Evolutionary conservation across 2,888 invertebrate species (phyloP).

Genomic region (Drepanosiphum platanoidis): DNA sequence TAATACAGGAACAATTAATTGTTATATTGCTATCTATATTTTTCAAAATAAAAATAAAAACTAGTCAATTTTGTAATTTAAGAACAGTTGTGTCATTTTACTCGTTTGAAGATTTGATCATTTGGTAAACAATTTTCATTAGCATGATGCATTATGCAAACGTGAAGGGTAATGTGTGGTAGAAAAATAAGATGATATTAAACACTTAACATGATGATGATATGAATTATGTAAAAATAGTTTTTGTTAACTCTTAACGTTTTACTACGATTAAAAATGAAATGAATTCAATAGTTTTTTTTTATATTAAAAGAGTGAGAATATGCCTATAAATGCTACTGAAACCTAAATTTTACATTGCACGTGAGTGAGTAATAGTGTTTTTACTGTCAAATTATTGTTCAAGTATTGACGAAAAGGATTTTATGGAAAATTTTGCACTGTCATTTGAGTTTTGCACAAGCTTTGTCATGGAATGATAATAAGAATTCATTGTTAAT

Average conservation of each 20-base stretch:
- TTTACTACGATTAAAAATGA: not conserved
- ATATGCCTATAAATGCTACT: not conserved
- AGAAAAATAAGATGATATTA: not conserved
- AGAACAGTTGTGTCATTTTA: too few relatives aligned
- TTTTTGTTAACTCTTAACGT: not conserved
- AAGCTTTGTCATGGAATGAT: not conserved
- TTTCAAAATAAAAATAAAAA: too few relatives aligned
- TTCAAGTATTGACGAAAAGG: not conserved
- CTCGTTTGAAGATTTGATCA: too few relatives aligned
- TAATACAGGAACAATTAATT: too few relatives aligned
- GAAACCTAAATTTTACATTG: not conserved
- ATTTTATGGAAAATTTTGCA: not conserved
- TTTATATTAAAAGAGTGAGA: not conserved
- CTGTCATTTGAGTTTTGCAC: not conserved
- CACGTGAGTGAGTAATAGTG: not conserved
- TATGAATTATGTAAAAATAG: conserved; percentile 10
- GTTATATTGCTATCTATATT: too few relatives aligned
- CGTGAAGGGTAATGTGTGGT: not conserved
- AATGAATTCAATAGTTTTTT: not conserved
- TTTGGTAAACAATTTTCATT: too few relatives aligned
- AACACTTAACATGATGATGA: not conserved
- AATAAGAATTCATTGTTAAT: not conserved
- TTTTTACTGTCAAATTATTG: not conserved
- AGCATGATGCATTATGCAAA: too few relatives aligned
- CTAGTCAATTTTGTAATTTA: too few relatives aligned